A percentile compares a stretch with the other conserved stretches of the same genome.
Evolutionary conservation across 2,888 invertebrate species (phyloP).

Genomic region (Eristalis intricaria): DNA sequence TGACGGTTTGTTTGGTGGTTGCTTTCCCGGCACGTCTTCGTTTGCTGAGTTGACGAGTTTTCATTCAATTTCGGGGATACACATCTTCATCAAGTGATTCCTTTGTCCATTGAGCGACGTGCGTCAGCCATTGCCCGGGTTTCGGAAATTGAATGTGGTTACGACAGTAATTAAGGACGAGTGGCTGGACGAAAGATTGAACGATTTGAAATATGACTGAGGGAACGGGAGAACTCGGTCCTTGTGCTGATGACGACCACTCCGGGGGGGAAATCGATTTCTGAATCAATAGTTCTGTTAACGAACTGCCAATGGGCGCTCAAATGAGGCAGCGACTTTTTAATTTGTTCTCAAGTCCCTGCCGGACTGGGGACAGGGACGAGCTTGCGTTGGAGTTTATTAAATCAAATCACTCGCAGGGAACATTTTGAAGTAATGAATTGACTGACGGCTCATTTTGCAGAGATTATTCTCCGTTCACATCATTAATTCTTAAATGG

Average conservation of each 20-base stretch:
- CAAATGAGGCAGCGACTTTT: background rate
- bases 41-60: background rate
- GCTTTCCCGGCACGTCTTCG: background rate
- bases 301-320: background rate
- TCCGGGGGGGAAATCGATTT: background rate
- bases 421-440: background rate
- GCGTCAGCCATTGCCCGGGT: background rate
- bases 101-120: background rate
- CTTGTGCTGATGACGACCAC: background rate
- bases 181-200: background rate
- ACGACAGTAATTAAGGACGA: background rate
- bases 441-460: background rate
- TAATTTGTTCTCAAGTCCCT: background rate
- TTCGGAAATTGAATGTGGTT: background rate
- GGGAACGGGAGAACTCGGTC: background rate
- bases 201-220: background rate
- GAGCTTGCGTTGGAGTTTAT: background rate
- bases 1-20: background rate
- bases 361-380: background rate
- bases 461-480: background rate
- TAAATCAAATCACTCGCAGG: background rate
- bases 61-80: slow-evolving; percentile 6
- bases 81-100: background rate
- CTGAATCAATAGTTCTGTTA: background rate
- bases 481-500: background rate